These are phyloP conservation scores for Mesocricetus auratus DNA, from an alignment of 2,113 vertebrate species.

Conservation along the genomic window DNA sequence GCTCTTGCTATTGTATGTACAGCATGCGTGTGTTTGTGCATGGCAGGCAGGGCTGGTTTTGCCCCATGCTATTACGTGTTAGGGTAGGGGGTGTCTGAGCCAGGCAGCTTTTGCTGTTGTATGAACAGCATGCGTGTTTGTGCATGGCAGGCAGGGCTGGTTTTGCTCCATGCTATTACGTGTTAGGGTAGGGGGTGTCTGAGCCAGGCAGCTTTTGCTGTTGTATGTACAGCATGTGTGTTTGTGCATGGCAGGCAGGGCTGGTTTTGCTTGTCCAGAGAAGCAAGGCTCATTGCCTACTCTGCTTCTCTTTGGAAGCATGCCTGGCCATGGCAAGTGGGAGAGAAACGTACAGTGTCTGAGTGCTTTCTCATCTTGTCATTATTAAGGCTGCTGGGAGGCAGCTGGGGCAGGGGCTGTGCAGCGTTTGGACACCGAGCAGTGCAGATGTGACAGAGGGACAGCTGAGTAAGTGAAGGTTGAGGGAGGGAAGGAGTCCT, in stretches of 20 bases:
- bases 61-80: accelerated
- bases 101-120: background rate
- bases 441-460: background rate
- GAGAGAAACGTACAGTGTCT: accelerated
- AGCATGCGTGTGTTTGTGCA: too few species aligned
- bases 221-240: background rate
- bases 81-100: background rate
- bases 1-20: background rate
- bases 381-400: background rate
- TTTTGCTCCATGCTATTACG: background rate
- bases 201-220: background rate
- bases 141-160: too few species aligned
- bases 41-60: too few species aligned
- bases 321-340: background rate
- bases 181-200: background rate
- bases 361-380: too few species aligned
- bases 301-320: too few species aligned
- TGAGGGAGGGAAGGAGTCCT: background rate
- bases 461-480: background rate
- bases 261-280: background rate
- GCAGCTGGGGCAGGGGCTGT: background rate
- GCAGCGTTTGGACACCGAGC: background rate
- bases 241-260: background rate
- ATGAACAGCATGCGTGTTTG: accelerated
- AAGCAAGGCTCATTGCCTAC: background rate